Base-by-base conservation (phyloP, 2,797 vertebrate genomes). In the Chrosomus eos region DNA sequence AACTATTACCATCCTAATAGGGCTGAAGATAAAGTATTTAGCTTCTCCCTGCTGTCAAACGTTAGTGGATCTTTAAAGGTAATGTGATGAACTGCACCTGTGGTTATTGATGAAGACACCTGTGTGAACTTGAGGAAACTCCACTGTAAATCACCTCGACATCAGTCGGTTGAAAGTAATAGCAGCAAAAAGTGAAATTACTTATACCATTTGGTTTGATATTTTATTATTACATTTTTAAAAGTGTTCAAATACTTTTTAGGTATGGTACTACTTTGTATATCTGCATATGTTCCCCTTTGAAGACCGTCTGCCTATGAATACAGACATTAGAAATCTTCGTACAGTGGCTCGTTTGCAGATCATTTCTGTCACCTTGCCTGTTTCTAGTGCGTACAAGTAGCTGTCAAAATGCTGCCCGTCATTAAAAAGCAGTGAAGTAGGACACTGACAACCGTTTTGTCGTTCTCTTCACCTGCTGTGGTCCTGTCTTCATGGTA, bases 401-500 rank as follows among this genome's bases (percentile, higher is more conserved):
- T 72, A 26, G 26, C 53, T 82, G 38, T 73, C 68, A 45, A 74
- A 82, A 74, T 23, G 19, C 21, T 64, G 55, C 3, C 70, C 74
- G 18, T 73, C 55, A 13, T 73, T 82, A 62, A 70, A 80, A 60
- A 62, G 21, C 58, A 53, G 66, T 13, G 23, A 81, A 28, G 79
- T 70, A 19, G 33, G 64, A 68, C 28, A 33, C 43, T 43, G 53
- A 60, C 38, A 62, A 31, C 9, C n/a, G 58, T 74, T 83, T 75
- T 74, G 55, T 82, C 31, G 23, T 66, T 23, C 70, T 73, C 58
- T 62, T 48, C 43, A 81, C 55, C 58, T 72, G 78, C 66, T 80
- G 40, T 55, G n/a, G 14, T 83, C n/a, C 58, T 83, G 81, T 83
- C 55, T 78, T 64, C 53, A 31, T 13, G 60, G 70, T 83, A 48